Evolutionary conservation across 2,888 invertebrate species (phyloP).

Genomic region (Volucella inflata): DNA sequence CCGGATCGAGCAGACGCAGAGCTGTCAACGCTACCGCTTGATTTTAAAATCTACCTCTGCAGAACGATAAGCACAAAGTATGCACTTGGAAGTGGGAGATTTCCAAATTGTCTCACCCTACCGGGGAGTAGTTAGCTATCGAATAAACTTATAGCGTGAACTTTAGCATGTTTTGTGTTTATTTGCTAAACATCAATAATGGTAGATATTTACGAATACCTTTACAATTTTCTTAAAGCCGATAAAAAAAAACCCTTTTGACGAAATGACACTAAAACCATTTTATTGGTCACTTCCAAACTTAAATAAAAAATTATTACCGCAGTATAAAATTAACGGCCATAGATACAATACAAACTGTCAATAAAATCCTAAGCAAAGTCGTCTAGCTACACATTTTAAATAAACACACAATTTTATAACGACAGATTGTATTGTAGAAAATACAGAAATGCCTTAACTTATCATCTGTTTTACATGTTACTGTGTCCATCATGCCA

Average conservation of each 20-base stretch:
- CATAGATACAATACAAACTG: background rate
- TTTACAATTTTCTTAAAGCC: slow-evolving; percentile 6
- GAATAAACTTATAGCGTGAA: too few relatives aligned
- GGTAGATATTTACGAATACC: background rate
- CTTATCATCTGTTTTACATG: slow-evolving; percentile 17
- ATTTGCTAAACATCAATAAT: too few relatives aligned
- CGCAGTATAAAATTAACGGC: slow-evolving; percentile 2
- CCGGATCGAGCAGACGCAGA: too few relatives aligned
- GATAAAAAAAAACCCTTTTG: slow-evolving; percentile 34
- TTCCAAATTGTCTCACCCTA: too few relatives aligned
- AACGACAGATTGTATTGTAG: slow-evolving; percentile 1
- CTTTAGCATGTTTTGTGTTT: too few relatives aligned
- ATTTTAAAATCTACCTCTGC: too few relatives aligned
- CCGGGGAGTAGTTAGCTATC: too few relatives aligned
- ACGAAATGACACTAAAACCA: slow-evolving; percentile 5
- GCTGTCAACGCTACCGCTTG: too few relatives aligned
- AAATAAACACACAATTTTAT: slow-evolving; percentile 30
- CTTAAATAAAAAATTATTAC: slow-evolving; percentile 6
- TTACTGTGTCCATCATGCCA: slow-evolving; percentile 17
- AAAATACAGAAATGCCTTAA: slow-evolving; percentile 26
- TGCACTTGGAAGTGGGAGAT: too few relatives aligned
- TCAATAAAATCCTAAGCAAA: too few relatives aligned
- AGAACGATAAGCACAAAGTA: too few relatives aligned
- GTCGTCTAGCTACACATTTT: background rate
- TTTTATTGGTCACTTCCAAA: background rate